Conservation (phyloP, 2,888 invertebrate genomes). For the Protonemura montana region DNA sequence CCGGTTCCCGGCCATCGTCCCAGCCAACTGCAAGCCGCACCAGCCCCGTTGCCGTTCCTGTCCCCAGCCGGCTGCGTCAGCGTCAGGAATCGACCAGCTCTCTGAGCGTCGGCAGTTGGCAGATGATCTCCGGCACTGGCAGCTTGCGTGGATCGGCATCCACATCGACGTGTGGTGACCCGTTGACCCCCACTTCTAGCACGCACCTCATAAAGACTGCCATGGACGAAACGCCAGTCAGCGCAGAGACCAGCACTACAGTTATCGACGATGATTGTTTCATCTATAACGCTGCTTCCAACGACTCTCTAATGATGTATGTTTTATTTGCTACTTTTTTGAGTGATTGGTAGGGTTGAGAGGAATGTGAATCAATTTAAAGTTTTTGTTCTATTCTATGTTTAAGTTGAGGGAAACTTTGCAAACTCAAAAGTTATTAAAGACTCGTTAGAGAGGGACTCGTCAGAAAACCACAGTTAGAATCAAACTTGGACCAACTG, state of each 20-base stretch:
- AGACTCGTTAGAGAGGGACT: too few species aligned
- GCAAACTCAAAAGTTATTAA: too few species aligned
- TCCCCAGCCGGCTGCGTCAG: conserved; percentile 62
- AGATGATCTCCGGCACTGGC: conserved; percentile 71
- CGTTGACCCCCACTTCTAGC: conserved; percentile 54
- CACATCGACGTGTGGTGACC: conserved; percentile 54
- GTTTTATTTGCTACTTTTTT: conserved; percentile 44
- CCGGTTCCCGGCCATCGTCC: conserved; percentile 37
- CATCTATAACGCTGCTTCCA: conserved; percentile 50
- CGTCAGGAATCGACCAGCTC: conserved; percentile 68
- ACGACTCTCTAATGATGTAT: conserved; percentile 53
- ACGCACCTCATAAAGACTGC: conserved; percentile 53
- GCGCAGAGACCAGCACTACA: conserved; percentile 60
- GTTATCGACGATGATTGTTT: conserved; percentile 59
- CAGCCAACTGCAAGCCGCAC: conserved; percentile 58
- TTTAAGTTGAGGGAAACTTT: too few species aligned
- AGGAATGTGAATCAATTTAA: too few species aligned
- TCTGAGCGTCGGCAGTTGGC: conserved; percentile 71
- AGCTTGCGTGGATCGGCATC: conserved; percentile 67
- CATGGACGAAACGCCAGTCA: conserved; percentile 55
- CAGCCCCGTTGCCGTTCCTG: conserved; percentile 72
- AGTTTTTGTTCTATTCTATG: too few species aligned
- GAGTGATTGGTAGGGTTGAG: too few species aligned
- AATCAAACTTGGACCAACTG: too few species aligned
- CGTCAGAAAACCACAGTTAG: too few species aligned